Conservation (phyloP, 2,113 vertebrate species). For the Stigmatopora nigra region DNA sequence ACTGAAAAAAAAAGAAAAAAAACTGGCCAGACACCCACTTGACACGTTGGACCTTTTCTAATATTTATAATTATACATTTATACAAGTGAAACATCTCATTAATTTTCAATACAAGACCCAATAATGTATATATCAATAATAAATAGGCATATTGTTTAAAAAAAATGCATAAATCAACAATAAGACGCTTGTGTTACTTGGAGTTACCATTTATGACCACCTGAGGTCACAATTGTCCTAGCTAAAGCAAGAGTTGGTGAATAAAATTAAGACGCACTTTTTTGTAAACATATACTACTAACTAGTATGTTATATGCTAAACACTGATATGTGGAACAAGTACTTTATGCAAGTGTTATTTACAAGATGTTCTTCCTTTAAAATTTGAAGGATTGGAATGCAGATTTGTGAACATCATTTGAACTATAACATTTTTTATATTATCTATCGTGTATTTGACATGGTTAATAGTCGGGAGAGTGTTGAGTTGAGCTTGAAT, state of each 20-base stretch:
- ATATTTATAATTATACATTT: not conserved
- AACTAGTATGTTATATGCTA: not conserved
- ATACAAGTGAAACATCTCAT: not conserved
- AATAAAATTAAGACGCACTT: not conserved
- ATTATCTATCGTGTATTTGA: too few species aligned
- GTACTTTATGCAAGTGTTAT: too few species aligned
- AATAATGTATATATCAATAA: not conserved
- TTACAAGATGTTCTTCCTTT: too few species aligned
- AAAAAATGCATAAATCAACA: not conserved
- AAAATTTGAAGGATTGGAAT: too few species aligned
- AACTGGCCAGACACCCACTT: not conserved
- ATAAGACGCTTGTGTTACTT: not conserved
- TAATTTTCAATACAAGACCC: not conserved
- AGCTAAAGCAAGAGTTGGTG: not conserved
- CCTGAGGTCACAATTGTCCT: conserved; percentile 31
- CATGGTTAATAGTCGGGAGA: too few species aligned
- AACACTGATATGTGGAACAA: too few species aligned
- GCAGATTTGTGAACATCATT: too few species aligned
- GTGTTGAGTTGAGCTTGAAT: too few species aligned
- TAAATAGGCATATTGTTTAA: not conserved
- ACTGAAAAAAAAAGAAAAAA: not conserved
- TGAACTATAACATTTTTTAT: too few species aligned
- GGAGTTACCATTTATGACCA: conserved; percentile 19
- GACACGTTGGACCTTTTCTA: not conserved
- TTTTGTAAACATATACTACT: not conserved